These are phyloP conservation scores for Lepilemur ruficaudatus DNA, from an alignment of 2,797 vertebrate genomes.

Conservation along the genomic window DNA sequence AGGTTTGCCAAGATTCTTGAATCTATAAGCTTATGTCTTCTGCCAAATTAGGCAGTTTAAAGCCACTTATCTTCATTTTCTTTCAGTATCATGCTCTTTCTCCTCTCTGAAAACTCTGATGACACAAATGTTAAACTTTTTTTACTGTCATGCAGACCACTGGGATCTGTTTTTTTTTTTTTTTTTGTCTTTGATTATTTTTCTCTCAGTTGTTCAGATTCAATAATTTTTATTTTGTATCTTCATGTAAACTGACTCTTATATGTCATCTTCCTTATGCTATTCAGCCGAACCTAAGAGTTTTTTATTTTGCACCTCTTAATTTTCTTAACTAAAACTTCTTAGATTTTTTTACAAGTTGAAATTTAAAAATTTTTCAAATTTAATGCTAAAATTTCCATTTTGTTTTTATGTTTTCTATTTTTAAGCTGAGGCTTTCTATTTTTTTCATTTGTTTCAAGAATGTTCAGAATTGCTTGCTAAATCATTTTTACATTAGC, in stretches of 20 bases:
- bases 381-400: background rate
- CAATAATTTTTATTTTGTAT: background rate
- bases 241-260: background rate
- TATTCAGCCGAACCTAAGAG: background rate
- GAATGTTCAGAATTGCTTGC: background rate
- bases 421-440: background rate
- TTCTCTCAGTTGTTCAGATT: background rate
- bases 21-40: background rate
- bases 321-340: background rate
- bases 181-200: background rate
- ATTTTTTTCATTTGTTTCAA: background rate
- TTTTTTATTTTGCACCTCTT: background rate
- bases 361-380: background rate
- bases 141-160: background rate
- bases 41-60: background rate
- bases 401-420: background rate
- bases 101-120: background rate
- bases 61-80: background rate
- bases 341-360: background rate
- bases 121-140: background rate
- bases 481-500: background rate
- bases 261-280: background rate
- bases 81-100: background rate
- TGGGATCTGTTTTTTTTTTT: background rate
- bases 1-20: background rate